Base-by-base conservation (phyloP, 2,797 vertebrate species). In the Spondyliosoma cantharus region DNA sequence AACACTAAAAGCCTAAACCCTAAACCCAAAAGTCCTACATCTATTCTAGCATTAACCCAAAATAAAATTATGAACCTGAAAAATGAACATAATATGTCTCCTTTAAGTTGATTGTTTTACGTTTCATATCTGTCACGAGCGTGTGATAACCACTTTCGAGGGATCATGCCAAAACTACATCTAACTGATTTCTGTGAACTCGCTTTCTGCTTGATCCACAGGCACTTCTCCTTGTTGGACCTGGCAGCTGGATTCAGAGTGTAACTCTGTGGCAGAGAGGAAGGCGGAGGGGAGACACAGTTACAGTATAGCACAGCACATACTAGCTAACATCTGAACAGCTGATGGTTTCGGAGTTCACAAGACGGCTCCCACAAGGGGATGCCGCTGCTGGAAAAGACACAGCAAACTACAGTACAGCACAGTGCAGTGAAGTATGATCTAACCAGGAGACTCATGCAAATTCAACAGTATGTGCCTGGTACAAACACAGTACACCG, bases 291-390 rank as follows among this genome's bases (percentile, higher is more conserved):
- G 19, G 75, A 80, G 60, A 48, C 37, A 46, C 67, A 42, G 48
- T 60, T 61, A 63, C 64, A 81, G 76, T 50, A 63, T 76, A 77
- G 76, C 50, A 63, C 81, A 77, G 53, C 46, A 53, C 56, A 78
- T 79, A 66, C 50, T 62, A 52, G 68, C 71, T 49, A 65, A 65
- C 46, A 13, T 83, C 82, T 71, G 74, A 87, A 69, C 78, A 86
- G 83, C 84, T 68, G 66, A 84, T 67, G 81, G 84, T 73, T 70
- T 82, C 67, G 66, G 64, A 64, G 72, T 60, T 86, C 58, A 75
- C 56, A 63, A 76, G 60, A 66, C 80, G 71, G 49, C 73, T 78
- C 49, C 54, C 29, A 72, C 77, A 74, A 54, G 65, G 81, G 27
- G 64, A 76, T 6, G 17, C 70, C 54, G 32, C 60, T n/a, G 54